A percentile compares a stretch with the other conserved stretches of the same genome.
phyloP scores from a whole-genome alignment of 2,113 vertebrate species.

The Plestiodon gilberti region DNA sequence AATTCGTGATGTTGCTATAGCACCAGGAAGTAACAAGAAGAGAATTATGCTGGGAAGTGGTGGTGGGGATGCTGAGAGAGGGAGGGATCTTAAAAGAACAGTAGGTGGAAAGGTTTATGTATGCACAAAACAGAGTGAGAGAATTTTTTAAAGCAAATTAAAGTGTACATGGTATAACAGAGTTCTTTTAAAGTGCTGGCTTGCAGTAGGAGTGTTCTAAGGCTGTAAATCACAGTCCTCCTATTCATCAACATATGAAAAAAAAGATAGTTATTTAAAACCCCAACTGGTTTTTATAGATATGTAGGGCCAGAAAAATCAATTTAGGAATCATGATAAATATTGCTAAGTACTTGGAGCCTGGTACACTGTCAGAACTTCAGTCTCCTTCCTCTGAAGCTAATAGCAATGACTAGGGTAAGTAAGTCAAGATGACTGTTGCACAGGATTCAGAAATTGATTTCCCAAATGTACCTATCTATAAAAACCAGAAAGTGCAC shows the following conservation, averaged over 20 bases:
- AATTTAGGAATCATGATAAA: constrained; percentile 60
- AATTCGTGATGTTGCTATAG: constrained; percentile 10
- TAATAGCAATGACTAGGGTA: constrained; percentile 27
- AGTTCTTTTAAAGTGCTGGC: constrained; percentile 45
- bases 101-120: constrained; percentile 9
- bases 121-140: constrained; percentile 33
- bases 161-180: constrained; percentile 27
- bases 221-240: constrained; percentile 63
- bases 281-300: constrained; percentile 58
- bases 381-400: constrained; percentile 30
- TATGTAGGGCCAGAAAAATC: constrained; percentile 71
- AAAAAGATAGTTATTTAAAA: constrained; percentile 62
- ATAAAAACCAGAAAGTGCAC: constrained; percentile 20
- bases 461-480: constrained; percentile 28
- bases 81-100: constrained; percentile 51
- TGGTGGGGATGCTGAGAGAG: constrained; percentile 31
- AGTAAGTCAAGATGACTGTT: constrained; percentile 38
- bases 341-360: constrained; percentile 51
- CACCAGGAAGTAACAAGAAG: background rate
- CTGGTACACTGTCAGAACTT: constrained; percentile 37
- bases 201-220: constrained; percentile 36
- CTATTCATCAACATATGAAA: constrained; percentile 66
- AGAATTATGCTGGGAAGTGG: background rate
- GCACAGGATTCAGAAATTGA: constrained; percentile 50
- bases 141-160: constrained; percentile 38